phyloP scores from a whole-genome alignment of 1,140 invertebrate species.

The Archegozetes longisetosus region DNA sequence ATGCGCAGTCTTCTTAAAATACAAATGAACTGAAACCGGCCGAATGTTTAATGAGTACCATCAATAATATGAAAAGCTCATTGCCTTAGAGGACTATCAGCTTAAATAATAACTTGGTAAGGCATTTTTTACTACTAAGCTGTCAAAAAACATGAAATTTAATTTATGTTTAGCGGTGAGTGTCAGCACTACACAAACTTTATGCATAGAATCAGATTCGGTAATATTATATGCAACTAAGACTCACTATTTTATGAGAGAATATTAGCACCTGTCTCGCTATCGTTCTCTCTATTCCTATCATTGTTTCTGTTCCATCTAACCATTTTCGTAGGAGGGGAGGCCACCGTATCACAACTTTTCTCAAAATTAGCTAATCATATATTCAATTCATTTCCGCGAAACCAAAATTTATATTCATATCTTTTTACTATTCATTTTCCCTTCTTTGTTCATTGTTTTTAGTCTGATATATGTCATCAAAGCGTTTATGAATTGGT shows the following conservation, averaged over 20 bases:
- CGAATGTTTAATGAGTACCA: neutral
- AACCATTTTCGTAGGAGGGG: neutral
- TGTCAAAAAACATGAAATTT: neutral
- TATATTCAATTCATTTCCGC: neutral
- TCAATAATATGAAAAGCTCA: neutral
- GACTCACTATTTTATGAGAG: neutral
- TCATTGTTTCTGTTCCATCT: neutral
- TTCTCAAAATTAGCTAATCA: neutral
- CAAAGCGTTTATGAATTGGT: constrained; percentile 97
- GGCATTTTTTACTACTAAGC: too few relatives aligned
- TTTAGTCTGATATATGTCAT: constrained; percentile 96
- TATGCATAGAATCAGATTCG: neutral
- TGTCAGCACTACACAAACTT: neutral
- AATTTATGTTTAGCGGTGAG: neutral
- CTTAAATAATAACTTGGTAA: too few relatives aligned
- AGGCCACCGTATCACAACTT: neutral
- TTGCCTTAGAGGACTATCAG: neutral
- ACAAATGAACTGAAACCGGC: neutral
- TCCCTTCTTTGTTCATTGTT: constrained; percentile 27
- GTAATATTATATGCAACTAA: neutral
- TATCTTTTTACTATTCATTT: constrained; percentile 7
- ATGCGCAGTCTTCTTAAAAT: too few relatives aligned
- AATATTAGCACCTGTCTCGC: neutral
- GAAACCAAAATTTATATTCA: too few relatives aligned
- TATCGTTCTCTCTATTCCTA: neutral